A percentile compares a stretch with the other conserved stretches of the same genome.
Conservation (phyloP, 23 tunicate species). For the Diplosoma virens region DNA sequence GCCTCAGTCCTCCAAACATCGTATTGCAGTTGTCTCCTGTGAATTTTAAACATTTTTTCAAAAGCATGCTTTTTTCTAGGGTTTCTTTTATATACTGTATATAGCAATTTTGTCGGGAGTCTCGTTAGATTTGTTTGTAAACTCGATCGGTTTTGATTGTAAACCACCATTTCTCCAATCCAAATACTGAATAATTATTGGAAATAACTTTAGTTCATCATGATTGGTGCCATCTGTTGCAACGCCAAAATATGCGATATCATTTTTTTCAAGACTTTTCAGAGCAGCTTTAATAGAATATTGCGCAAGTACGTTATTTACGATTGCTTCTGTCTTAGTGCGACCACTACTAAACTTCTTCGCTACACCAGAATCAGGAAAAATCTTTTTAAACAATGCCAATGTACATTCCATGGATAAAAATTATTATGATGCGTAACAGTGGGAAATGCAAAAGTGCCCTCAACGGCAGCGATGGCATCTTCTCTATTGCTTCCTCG, state of each 20-base stretch:
- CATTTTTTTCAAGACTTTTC: conserved; percentile 29
- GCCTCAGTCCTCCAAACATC: conserved; percentile 31
- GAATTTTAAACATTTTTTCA: background rate
- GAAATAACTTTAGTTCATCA: too few species aligned
- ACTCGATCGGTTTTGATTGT: conserved; percentile 31
- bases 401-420: conserved; percentile 16
- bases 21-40: conserved; percentile 34
- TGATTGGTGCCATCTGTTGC: too few species aligned
- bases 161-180: conserved; percentile 29
- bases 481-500: conserved; percentile 14
- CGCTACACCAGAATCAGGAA: conserved; percentile 19
- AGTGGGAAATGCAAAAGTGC: conserved; percentile 29
- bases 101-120: conserved; percentile 20
- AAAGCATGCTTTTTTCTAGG: conserved; percentile 18
- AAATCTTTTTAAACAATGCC: conserved; percentile 6
- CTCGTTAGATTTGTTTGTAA: conserved; percentile 29
- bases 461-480: conserved; percentile 24
- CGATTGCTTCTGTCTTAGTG: conserved; percentile 21
- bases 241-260: conserved; percentile 9
- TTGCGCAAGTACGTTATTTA: too few species aligned
- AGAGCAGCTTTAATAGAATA: conserved; percentile 20
- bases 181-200: too few species aligned
- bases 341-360: conserved; percentile 8
- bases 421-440: conserved; percentile 14
- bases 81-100: conserved; percentile 3